phyloP scores from a whole-genome alignment of 2,113 vertebrate species.

The Rousettus leschenaultii region DNA sequence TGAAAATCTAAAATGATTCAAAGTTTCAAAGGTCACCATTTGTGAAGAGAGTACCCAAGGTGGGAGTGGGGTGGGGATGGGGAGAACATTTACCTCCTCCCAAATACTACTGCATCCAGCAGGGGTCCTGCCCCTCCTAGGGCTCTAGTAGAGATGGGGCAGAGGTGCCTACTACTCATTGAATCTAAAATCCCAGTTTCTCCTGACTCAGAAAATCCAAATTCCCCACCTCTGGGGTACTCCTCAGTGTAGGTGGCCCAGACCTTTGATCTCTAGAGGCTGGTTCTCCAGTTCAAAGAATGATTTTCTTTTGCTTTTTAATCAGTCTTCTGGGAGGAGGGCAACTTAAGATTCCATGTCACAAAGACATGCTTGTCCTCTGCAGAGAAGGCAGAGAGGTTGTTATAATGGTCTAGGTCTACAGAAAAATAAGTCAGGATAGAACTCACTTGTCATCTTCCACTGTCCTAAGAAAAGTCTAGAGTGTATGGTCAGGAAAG shows the following conservation, averaged over 20 bases:
- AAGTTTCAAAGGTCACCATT: neutral
- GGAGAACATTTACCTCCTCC: rapidly evolving
- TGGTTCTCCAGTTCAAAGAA: neutral
- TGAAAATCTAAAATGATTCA: neutral
- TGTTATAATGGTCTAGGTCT: neutral
- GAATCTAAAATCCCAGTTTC: neutral
- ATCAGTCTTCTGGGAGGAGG: neutral
- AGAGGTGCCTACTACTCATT: neutral
- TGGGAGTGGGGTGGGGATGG: neutral
- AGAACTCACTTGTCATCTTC: neutral
- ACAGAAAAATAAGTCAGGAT: neutral
- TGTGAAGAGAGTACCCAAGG: neutral
- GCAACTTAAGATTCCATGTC: neutral
- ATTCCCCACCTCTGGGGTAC: neutral
- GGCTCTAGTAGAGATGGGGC: neutral
- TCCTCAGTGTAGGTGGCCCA: neutral
- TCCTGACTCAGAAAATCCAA: neutral
- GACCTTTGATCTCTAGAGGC: neutral
- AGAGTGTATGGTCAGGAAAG: neutral
- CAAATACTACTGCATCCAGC: too few relatives aligned
- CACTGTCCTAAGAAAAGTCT: neutral
- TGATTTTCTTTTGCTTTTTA: neutral
- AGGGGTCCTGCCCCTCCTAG: neutral
- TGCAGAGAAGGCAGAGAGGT: neutral
- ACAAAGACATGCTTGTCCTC: neutral